Evolutionary conservation across 2,888 invertebrate genomes (phyloP), one percentile per base, ranked within the genome.

Genomic region (Pseudoips prasinana): DNA sequence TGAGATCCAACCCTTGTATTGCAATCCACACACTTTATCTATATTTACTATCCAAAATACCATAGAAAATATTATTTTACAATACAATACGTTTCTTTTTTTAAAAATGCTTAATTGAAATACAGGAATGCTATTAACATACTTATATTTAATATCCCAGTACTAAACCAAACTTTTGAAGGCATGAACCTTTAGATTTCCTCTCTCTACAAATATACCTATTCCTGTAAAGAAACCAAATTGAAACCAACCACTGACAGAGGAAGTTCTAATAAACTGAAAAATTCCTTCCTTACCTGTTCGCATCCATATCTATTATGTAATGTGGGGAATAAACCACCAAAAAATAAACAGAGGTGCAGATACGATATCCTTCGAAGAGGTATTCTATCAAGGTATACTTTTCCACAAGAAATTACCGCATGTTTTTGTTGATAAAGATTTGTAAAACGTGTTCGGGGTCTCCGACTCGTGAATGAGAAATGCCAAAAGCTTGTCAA

Each of bases 261-360:
- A 65, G 71, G 68, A 74, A 66, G 55, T 59, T 45, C 43, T 8
- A 47, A 36, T 49, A 64, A 40, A 47, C 48, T 27, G 22, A 46
- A 72, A 70, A 67, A 58, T 61, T 57, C 40, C 76, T 61, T 57
- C 40, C 76, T 78, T 55, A 85, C 86, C 69, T 50, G 41, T 65
- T n/a, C n/a, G n/a, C n/a, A n/a, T n/a, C n/a, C n/a, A n/a, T n/a
- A n/a, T n/a, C 65, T 81, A 86, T 86, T 86, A 86, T 85, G 77
- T 84, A 86, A 87, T 78, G 49, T 57, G 42, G 33, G 18, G 33
- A 33, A 31, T 43, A 38, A 32, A 50, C 33, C 26, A 34, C 43
- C 27, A 26, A 37, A 29, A 36, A 28, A 20, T 20, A 20, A 20
- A 20, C 7, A 20, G 4, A n/a, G 7, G 3, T 3, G 5, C 5